Evolutionary conservation across 2,888 invertebrate species (phyloP).

Genomic region (Xylota segnis): DNA sequence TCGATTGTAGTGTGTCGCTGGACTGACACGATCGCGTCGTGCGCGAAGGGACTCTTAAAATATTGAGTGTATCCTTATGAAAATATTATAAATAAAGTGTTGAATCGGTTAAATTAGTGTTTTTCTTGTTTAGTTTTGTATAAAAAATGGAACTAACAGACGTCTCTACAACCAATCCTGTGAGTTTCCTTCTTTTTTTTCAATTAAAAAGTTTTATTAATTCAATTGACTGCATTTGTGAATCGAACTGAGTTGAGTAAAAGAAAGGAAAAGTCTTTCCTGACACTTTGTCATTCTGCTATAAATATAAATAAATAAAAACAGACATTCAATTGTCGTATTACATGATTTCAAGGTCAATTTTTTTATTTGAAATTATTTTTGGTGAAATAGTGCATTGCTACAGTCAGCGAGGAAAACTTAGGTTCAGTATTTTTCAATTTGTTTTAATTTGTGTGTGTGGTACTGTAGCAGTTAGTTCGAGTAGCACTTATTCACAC

Average conservation of each 20-base stretch:
- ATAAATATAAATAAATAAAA: conserved; percentile 2
- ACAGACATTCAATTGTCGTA: conserved; percentile 1
- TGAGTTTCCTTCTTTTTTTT: conserved; percentile 31
- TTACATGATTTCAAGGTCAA: conserved; percentile 36
- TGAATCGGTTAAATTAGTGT: background rate
- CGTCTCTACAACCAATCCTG: conserved; percentile 44
- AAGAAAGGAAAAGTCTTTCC: background rate
- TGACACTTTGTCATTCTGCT: background rate
- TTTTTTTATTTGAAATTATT: background rate
- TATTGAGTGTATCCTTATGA: background rate
- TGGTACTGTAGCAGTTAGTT: too few relatives aligned
- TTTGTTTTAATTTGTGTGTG: background rate
- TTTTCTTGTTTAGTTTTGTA: background rate
- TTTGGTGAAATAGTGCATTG: conserved; percentile 4
- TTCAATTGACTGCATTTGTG: background rate
- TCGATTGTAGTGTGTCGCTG: background rate
- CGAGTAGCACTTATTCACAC: too few relatives aligned
- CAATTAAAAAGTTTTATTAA: background rate
- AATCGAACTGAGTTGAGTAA: background rate
- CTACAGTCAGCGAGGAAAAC: background rate
- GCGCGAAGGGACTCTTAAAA: background rate
- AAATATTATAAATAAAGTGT: background rate
- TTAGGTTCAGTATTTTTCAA: background rate
- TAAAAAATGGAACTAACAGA: conserved; percentile 45
- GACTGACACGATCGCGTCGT: background rate